Base-by-base conservation (phyloP, 2,888 invertebrate species). In the Ctenicera cuprea region DNA sequence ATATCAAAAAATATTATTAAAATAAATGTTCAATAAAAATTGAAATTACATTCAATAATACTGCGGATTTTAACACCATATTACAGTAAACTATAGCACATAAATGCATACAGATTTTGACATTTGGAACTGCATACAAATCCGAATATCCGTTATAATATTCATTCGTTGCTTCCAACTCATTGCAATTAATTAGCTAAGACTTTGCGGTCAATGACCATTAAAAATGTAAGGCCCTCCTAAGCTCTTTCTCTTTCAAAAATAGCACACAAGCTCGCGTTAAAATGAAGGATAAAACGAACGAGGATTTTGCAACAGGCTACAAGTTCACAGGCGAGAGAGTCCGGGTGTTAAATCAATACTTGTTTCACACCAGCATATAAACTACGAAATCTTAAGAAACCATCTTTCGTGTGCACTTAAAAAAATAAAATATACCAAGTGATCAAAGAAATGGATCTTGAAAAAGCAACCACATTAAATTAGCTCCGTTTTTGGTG, bases 331-430 rank as follows among this genome's bases (percentile, higher is more conserved):
- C 52, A 26, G 18, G 22, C 3, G 26, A 26, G 45, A 18, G 33
- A 54, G 54, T 54, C 30, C 54, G 30, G 30, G 54, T 54, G 54
- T 54, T 54, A 54, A 54, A 54, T 54, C 54, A 54, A 54, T 54
- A 54, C 54, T 54, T 54, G 54, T 30, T 52, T 54, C 54, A 54
- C 33, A 54, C 54, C 7, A 30, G 33, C 54, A 54, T 30, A 33
- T 54, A n/a, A 54, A 54, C 26, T 16, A 14, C n/a, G 22, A 33
- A 30, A 54, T 54, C 54, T 33, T 33, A n/a, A 45, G 30, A 26
- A 54, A 54, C 30, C 33, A 30, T 8, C 54, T 33, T 45, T 8
- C 1, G 4, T 14, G 4, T 30, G 30, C 30, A 30, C 54, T 54
- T n/a, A 30, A 33, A 22, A 26, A 54, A 54, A 33, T 33, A 1